Evolutionary conservation across 2,113 vertebrate species (phyloP).

Genomic region (Saccopteryx leptura): DNA sequence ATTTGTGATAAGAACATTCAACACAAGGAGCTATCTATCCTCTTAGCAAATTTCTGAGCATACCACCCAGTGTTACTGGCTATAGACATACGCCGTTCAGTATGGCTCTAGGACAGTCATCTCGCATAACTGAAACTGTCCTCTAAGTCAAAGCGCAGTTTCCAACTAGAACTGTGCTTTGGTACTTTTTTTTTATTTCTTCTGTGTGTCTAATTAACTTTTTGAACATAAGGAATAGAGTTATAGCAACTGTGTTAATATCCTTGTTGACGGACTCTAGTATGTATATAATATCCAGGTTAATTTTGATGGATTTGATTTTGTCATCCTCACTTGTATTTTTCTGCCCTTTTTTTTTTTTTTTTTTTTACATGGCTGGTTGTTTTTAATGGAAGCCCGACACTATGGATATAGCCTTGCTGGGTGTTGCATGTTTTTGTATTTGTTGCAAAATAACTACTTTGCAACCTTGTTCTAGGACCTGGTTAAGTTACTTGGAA

Average conservation of each 20-base stretch:
- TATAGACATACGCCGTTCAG: accelerated
- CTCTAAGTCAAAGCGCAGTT: background rate
- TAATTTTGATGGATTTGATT: background rate
- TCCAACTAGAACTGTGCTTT: background rate
- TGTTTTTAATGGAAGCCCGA: background rate
- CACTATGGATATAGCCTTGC: background rate
- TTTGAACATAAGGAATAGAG: background rate
- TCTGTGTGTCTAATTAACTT: background rate
- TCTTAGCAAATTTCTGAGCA: background rate
- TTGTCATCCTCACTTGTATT: background rate
- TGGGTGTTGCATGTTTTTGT: background rate
- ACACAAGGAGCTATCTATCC: background rate
- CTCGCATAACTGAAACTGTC: background rate
- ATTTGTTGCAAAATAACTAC: background rate
- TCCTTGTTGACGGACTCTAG: background rate
- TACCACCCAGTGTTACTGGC: background rate
- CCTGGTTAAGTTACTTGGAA: background rate
- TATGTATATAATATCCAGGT: background rate
- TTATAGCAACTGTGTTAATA: background rate
- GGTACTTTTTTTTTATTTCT: background rate
- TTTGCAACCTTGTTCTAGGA: constrained; percentile 7
- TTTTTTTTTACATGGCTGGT: background rate
- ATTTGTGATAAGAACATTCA: background rate
- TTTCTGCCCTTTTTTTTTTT: background rate
- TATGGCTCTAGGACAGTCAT: background rate